Base-by-base conservation (phyloP, 2,113 vertebrate species). In the Rhinoptilus africanus region DNA sequence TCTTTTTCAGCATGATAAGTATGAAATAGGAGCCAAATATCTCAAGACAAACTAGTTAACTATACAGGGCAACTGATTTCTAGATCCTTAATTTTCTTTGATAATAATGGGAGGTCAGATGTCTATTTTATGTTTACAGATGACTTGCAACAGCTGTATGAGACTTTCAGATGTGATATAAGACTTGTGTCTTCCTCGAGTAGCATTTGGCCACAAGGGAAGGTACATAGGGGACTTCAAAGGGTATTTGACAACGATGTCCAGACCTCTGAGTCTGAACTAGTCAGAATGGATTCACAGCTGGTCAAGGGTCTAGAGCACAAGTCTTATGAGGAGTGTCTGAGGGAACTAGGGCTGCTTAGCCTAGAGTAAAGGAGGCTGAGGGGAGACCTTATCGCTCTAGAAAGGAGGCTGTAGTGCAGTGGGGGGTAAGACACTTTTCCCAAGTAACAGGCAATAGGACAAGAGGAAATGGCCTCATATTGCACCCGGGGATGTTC, bases 151-250 rank as follows among this genome's bases (percentile, higher is more conserved):
- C 10, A 67, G 9, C 15, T 66, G 1, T 32, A 30, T 7, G 4
- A 74, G 45, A 69, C 5, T 76, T 68, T 27, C n/a, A 74, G 54
- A 37, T 24, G 10, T 35, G 6, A 64, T 37, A 60, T 50, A 88
- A 78, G 15, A 43, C 5, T 48, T 67, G 4, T n/a, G 8, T 32
- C 60, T 54, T 60, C 34, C 47, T 54, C 14, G 39, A 19, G 28
- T 19, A 62, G 24, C 14, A 32, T 0, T 0, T 64, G 32, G 8
- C 27, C 60, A 8, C 26, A 35, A 86, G 32, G 18, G 63, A 75
- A 89, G 35, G 23, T 34, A 75, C 19, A 10, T 41, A 51, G 27
- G 6, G 14, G 12, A 82, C 93, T 82, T 89, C 34, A 78, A 47
- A 15, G 10, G 5, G 3, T 60, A n/a, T 89, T 84, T 76, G 15